phyloP scores from a whole-genome alignment of 1,140 invertebrate genomes.

The Sminthurides bifidus region DNA sequence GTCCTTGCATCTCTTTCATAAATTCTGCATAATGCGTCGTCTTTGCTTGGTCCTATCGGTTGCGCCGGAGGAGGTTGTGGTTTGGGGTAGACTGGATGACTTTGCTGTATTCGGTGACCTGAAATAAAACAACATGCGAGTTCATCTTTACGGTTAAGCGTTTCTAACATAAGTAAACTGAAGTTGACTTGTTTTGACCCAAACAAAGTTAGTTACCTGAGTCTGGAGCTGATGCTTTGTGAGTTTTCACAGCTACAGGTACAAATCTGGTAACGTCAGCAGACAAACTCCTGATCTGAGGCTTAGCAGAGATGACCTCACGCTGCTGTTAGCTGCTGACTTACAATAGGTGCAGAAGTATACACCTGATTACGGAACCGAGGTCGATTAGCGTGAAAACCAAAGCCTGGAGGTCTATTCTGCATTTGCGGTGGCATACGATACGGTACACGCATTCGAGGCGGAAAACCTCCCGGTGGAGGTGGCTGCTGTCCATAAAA shows the following conservation, averaged over 20 bases:
- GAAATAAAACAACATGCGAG: slow-evolving; percentile 37
- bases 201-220: slow-evolving; percentile 40
- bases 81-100: slow-evolving; percentile 7
- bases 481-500: slow-evolving; percentile 39
- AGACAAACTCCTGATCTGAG: slow-evolving; percentile 54
- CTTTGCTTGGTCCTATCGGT: slow-evolving; percentile 62
- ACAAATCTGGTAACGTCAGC: slow-evolving; percentile 92
- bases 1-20: slow-evolving; percentile 94
- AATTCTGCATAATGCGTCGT: slow-evolving; percentile 96
- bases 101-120: slow-evolving; percentile 20
- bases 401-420: neutral
- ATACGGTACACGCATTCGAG: slow-evolving; percentile 44
- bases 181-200: slow-evolving; percentile 27
- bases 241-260: slow-evolving; percentile 78
- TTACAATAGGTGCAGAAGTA: slow-evolving; percentile 68
- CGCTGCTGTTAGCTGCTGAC: slow-evolving; percentile 44
- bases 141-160: no score
- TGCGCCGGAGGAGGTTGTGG: slow-evolving; percentile 16
- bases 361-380: slow-evolving; percentile 51
- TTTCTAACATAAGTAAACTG: no score
- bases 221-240: slow-evolving; percentile 44
- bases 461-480: slow-evolving; percentile 44
- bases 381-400: neutral
- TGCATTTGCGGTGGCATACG: slow-evolving; percentile 37
- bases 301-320: slow-evolving; percentile 36